These are phyloP conservation scores for Cossypha niveicapilla DNA, from an alignment of 2,797 vertebrate genomes.

Conservation along the genomic window DNA sequence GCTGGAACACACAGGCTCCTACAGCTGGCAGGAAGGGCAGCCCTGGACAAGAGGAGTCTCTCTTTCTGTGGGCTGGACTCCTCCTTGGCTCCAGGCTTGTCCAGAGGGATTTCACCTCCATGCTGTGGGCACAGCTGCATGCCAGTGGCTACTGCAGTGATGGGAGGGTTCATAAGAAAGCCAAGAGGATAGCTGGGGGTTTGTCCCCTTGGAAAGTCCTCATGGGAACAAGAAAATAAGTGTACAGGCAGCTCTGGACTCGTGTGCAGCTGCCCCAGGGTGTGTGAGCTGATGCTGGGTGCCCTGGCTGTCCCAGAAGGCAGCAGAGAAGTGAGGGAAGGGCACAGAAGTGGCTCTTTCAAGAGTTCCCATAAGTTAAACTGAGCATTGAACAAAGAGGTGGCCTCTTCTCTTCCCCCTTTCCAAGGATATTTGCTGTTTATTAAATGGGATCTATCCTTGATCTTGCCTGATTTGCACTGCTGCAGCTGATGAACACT, in stretches of 20 bases:
- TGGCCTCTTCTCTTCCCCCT: background rate
- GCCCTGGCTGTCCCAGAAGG: background rate
- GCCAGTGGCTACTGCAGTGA: background rate
- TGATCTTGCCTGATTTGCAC: background rate
- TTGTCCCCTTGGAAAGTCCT: background rate
- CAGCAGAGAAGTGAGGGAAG: background rate
- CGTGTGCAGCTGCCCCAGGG: accelerated
- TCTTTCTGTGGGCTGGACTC: background rate
- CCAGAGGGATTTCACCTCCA: background rate
- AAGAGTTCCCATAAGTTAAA: background rate
- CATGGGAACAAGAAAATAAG: background rate
- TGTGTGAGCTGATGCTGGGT: background rate
- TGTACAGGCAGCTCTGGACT: background rate
- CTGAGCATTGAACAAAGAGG: background rate
- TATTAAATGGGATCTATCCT: background rate
- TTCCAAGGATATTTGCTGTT: background rate
- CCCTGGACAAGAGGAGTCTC: background rate
- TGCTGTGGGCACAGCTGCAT: background rate
- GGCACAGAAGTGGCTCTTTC: background rate
- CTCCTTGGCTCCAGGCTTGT: background rate
- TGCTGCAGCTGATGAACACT: background rate
- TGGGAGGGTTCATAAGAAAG: background rate
- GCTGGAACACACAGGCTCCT: background rate
- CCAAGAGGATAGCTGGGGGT: accelerated
- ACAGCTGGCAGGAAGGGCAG: background rate